Conservation (phyloP, 1,140 invertebrate species). For the Dreissena rostriformis region DNA sequence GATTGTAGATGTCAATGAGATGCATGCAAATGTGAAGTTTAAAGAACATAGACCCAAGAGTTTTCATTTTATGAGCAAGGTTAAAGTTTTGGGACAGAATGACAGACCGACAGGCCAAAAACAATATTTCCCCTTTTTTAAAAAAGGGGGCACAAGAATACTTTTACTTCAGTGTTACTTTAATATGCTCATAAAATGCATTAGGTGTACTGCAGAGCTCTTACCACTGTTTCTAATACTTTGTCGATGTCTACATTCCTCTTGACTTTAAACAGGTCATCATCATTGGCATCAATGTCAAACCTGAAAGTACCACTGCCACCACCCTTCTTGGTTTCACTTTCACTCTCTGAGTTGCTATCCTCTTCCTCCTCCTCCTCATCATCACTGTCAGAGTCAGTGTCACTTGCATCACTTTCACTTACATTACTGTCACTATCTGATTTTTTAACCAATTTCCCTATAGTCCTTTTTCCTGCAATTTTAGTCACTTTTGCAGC, state of each 20-base stretch:
- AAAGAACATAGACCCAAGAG: no score
- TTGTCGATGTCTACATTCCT: slow-evolving; percentile 75
- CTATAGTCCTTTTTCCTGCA: neutral
- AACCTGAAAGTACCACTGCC: slow-evolving; percentile 50
- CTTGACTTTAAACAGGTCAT: slow-evolving; percentile 86
- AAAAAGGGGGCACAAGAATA: no score
- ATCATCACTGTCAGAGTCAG: slow-evolving; percentile 7
- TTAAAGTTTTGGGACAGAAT: no score
- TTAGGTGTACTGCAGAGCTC: neutral
- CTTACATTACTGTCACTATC: slow-evolving; percentile 55
- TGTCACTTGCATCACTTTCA: slow-evolving; percentile 44
- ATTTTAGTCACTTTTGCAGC: neutral
- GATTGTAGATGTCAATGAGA: no score
- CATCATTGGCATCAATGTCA: slow-evolving; percentile 83
- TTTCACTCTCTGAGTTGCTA: slow-evolving; percentile 10
- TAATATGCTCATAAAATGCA: no score
- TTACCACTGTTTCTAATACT: slow-evolving; percentile 66
- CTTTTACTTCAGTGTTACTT: no score
- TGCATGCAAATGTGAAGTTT: no score
- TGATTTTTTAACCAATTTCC: neutral
- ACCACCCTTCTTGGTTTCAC: neutral
- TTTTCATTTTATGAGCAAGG: no score
- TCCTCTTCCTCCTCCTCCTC: slow-evolving; percentile 19
- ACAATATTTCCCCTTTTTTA: no score
- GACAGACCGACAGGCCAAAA: no score